Conservation (phyloP, 2,113 vertebrate genomes). For the Ciconia maguari region DNA sequence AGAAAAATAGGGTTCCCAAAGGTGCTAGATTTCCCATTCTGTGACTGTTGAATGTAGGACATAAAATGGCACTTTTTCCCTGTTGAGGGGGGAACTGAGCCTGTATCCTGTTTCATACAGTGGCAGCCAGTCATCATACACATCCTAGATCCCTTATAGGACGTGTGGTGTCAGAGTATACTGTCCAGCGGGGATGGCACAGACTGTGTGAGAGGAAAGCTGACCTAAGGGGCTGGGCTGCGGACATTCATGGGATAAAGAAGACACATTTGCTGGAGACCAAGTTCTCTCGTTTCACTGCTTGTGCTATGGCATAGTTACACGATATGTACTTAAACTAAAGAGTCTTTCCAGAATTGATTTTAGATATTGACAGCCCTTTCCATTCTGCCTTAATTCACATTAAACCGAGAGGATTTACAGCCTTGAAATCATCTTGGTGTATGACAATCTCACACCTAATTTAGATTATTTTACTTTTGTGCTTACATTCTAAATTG, state of each 20-base stretch:
- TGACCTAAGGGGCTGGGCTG: not conserved
- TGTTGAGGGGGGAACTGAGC: not conserved
- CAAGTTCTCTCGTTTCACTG: not conserved
- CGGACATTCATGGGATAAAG: accelerated
- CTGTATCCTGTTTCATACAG: accelerated
- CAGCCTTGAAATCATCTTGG: not conserved
- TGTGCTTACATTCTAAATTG: not conserved
- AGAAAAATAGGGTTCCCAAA: not conserved
- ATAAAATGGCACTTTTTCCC: not conserved
- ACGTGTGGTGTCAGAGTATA: not conserved
- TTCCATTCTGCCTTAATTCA: not conserved
- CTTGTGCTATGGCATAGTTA: not conserved
- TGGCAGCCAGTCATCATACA: not conserved
- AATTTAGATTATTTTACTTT: not conserved
- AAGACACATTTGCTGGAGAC: not conserved
- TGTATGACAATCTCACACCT: not conserved
- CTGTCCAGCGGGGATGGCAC: no score
- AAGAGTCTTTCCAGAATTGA: not conserved
- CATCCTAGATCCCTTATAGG: no score
- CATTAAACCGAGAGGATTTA: not conserved
- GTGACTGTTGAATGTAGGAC: not conserved
- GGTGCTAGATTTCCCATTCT: not conserved
- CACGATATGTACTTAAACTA: not conserved
- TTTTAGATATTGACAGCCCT: not conserved
- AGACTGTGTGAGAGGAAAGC: not conserved